Conservation (phyloP, 2,797 vertebrate genomes). For the Petrocephalus schoutedeni region DNA sequence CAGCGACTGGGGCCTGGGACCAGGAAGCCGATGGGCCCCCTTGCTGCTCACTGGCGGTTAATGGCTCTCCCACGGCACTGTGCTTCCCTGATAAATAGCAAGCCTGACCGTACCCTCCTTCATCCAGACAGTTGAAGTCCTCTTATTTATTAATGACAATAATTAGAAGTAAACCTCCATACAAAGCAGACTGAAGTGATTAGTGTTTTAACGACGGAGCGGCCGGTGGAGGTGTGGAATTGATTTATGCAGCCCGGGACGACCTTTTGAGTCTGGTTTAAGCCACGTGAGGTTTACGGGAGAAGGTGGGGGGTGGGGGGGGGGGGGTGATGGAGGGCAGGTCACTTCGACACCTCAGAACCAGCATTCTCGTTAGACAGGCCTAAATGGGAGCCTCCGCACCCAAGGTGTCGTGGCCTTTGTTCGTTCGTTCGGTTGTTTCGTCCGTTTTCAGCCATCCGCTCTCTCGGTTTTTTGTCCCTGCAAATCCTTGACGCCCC, state of each 20-base stretch:
- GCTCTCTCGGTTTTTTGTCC: not conserved
- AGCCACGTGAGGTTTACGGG: slow-evolving; percentile 56
- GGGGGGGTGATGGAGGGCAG: slow-evolving; percentile 21
- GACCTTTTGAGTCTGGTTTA: slow-evolving; percentile 73
- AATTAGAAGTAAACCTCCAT: slow-evolving; percentile 67
- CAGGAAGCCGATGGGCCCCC: not conserved
- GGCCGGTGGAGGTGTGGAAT: slow-evolving; percentile 58
- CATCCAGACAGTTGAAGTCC: slow-evolving; percentile 40
- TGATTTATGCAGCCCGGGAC: slow-evolving; percentile 65
- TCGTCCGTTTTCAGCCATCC: not conserved
- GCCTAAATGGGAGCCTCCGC: not conserved
- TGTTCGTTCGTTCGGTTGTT: not conserved
- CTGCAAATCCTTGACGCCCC: not conserved
- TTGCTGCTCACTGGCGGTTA: slow-evolving; percentile 2
- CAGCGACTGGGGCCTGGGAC: not conserved
- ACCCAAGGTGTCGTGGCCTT: not conserved
- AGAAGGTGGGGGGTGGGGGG: slow-evolving; percentile 34
- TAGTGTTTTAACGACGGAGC: slow-evolving; percentile 69
- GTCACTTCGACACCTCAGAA: not conserved
- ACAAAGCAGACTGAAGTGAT: slow-evolving; percentile 63
- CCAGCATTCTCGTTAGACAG: not conserved
- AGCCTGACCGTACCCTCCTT: slow-evolving; percentile 55
- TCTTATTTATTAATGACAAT: slow-evolving; percentile 71
- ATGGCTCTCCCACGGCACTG: slow-evolving; percentile 35
- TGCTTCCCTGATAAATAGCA: slow-evolving; percentile 59